phyloP scores from a whole-genome alignment of 2,888 invertebrate genomes.

The Cacoxenus indagator region DNA sequence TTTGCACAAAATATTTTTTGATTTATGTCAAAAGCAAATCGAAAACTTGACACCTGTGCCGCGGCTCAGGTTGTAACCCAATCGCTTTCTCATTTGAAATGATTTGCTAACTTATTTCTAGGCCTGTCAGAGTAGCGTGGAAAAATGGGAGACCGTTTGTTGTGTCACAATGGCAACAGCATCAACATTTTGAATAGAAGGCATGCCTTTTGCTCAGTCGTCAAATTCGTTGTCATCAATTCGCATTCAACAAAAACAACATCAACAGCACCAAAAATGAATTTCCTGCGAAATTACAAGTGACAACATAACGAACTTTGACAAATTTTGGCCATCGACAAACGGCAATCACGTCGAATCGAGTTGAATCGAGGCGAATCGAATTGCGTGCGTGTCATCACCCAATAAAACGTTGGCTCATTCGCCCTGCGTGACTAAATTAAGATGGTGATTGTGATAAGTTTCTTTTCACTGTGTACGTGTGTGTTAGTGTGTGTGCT shows the following conservation, averaged over 20 bases:
- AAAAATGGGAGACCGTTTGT: neutral
- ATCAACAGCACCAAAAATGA: slow-evolving; percentile 37
- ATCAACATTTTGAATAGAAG: slow-evolving; percentile 19
- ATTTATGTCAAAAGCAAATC: slow-evolving; percentile 10
- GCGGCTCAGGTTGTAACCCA: slow-evolving; percentile 8
- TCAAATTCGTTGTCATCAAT: neutral
- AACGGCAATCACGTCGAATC: slow-evolving; percentile 38
- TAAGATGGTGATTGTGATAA: neutral
- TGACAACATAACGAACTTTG: slow-evolving; percentile 49
- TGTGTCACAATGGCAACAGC: neutral
- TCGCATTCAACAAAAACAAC: slow-evolving; percentile 28
- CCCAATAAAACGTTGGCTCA: neutral
- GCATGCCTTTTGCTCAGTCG: slow-evolving; percentile 22
- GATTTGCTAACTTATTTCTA: slow-evolving; percentile 51
- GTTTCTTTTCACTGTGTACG: neutral
- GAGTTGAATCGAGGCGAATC: slow-evolving; percentile 30
- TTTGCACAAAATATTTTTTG: neutral
- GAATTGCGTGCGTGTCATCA: neutral
- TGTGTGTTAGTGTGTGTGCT: slow-evolving; percentile 1
- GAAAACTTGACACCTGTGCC: slow-evolving; percentile 11
- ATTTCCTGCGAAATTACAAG: slow-evolving; percentile 39
- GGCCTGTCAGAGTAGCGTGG: neutral
- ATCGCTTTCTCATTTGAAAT: slow-evolving; percentile 54
- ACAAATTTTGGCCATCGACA: slow-evolving; percentile 62
- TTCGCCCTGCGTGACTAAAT: neutral